A percentile compares a stretch with the other conserved stretches of the same genome.
These are phyloP conservation scores for Mechanitis messenoides DNA, from an alignment of 2,888 invertebrate species.

Conservation along the genomic window DNA sequence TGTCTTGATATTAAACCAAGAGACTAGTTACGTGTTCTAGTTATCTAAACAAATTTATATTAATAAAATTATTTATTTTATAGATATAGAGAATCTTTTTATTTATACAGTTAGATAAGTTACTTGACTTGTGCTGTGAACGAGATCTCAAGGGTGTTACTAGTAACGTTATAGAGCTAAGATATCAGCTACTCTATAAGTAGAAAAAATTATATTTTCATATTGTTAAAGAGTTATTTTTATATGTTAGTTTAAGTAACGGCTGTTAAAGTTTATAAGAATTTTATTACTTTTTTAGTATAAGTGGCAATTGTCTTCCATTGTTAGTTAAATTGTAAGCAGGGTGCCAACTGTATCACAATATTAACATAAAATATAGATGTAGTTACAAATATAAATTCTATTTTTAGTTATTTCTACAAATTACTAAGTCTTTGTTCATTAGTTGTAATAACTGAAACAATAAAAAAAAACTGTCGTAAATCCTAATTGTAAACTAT, in stretches of 20 bases:
- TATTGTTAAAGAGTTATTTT: not conserved
- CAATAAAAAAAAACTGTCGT: no score
- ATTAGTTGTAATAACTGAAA: no score
- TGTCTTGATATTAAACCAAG: slow-evolving; percentile 27
- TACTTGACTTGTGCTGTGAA: slow-evolving; percentile 53
- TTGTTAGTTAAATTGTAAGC: no score
- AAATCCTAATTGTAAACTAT: no score
- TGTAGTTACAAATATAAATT: no score
- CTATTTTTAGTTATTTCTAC: no score
- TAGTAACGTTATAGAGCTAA: slow-evolving; percentile 13
- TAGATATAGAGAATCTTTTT: slow-evolving; percentile 11
- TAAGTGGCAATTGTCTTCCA: no score
- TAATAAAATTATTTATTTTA: slow-evolving; percentile 13
- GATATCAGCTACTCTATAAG: not conserved
- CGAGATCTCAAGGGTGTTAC: slow-evolving; percentile 54
- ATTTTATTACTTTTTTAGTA: not conserved
- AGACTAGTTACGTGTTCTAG: slow-evolving; percentile 21
- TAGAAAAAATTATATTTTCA: slow-evolving; percentile 8
- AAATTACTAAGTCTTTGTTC: no score
- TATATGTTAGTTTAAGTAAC: not conserved
- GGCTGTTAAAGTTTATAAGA: not conserved
- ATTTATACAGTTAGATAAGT: slow-evolving; percentile 14
- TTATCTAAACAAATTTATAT: slow-evolving; percentile 1
- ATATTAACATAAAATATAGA: no score
- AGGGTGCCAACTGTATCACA: no score